Evolutionary conservation across 1,140 invertebrate genomes (phyloP), one percentile per base, ranked within the genome.

Genomic region (Stenopsyche tienmushanensis): DNA sequence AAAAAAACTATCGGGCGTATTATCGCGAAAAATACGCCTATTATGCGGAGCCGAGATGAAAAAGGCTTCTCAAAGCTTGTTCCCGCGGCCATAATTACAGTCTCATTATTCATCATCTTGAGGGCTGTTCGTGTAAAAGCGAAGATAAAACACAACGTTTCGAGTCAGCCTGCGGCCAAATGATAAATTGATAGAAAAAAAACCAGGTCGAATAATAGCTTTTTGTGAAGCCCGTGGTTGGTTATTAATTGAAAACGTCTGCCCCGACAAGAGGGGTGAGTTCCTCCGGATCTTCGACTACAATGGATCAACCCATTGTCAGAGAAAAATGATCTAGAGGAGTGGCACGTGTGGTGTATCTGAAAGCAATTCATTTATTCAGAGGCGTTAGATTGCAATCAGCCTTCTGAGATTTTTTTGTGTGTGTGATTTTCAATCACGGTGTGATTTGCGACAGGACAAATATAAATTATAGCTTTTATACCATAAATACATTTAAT

Each of bases 31-130:
- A n/a, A n/a, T n/a, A n/a, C n/a, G n/a, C n/a, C n/a, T n/a, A n/a
- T n/a, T n/a, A n/a, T n/a, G n/a, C n/a, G n/a, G n/a, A n/a, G n/a
- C n/a, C n/a, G n/a, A n/a, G n/a, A n/a, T n/a, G n/a, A n/a, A n/a
- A n/a, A n/a, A n/a, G n/a, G n/a, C n/a, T n/a, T n/a, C n/a, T n/a
- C n/a, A n/a, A n/a, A n/a, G n/a, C n/a, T n/a, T n/a, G n/a, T 39
- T 13, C 18, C 49, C 3, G 3, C 18, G 55, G 42, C n/a, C 57
- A 47, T 60, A 60, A 60, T 60, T 60, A 44, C 57, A 24, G 21
- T 15, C 57, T 5, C 57, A 47, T 60, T 60, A 60, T 60, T 60
- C 57, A 60, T 60, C 57, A 60, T 60, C 57, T 60, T 42, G 42
- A 60, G 41, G 57, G 57, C 26, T 9, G 29, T 21, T 39, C 44